Conservation (phyloP, 2,113 vertebrate species). For the Notarius lentiginosus region DNA sequence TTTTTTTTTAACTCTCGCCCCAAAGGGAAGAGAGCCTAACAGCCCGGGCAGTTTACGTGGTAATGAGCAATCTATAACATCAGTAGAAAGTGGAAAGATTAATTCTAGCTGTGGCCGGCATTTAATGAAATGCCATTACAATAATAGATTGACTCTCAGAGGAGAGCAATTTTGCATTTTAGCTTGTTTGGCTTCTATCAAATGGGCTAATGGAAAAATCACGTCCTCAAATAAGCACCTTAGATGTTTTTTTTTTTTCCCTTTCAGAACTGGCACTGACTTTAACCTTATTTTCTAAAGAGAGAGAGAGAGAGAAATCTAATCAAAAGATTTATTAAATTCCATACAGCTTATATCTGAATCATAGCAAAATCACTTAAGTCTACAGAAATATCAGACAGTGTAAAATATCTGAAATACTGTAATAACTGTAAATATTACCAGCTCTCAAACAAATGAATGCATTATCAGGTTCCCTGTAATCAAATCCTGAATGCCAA, state of each 20-base stretch:
- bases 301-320: conserved; percentile 56
- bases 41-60: not conserved
- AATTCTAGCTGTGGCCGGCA: conserved; percentile 46
- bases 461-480: not conserved
- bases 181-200: conserved; percentile 51
- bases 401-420: conserved; percentile 47
- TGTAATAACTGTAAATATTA: conserved; percentile 32
- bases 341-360: conserved; percentile 15
- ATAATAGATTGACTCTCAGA: conserved; percentile 55
- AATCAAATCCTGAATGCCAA: not conserved
- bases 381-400: conserved; percentile 16
- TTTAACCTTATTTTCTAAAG: conserved; percentile 63
- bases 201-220: conserved; percentile 50
- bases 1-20: no score
- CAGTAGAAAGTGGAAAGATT: conserved; percentile 35
- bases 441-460: conserved; percentile 38
- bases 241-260: not conserved
- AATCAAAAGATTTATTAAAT: conserved; percentile 68
- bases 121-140: conserved; percentile 51
- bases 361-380: not conserved
- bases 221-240: conserved; percentile 27
- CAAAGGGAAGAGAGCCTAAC: not conserved
- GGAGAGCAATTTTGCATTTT: conserved; percentile 56
- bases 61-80: conserved; percentile 37
- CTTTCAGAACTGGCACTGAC: conserved; percentile 54